These are phyloP conservation scores for Eciton burchellii DNA, from an alignment of 1,140 invertebrate genomes.

Conservation along the genomic window DNA sequence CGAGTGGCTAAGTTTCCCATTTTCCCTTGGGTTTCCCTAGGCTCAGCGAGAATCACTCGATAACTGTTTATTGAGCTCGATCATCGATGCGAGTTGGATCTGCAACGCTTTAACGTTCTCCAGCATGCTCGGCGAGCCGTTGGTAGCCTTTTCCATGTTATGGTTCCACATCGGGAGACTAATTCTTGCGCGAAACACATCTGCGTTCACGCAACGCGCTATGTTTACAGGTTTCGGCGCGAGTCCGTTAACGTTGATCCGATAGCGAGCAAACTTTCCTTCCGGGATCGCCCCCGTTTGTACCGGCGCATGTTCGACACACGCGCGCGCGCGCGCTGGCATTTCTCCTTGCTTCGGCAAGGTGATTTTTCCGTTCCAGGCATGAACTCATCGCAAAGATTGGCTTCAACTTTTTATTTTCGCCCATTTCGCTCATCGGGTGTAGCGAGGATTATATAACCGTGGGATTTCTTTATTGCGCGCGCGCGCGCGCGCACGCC, in stretches of 20 bases:
- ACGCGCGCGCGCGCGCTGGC: too few species aligned
- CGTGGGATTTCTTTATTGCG: constrained; percentile 48
- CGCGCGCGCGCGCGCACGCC: not conserved
- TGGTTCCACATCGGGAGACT: not conserved
- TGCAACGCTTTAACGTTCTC: too few species aligned
- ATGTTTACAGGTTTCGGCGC: constrained; percentile 22
- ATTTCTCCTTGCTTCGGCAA: constrained; percentile 14
- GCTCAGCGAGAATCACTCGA: too few species aligned
- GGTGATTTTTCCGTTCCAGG: constrained; percentile 69
- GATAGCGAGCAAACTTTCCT: constrained; percentile 81
- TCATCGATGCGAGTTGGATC: too few species aligned
- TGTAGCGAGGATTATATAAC: constrained; percentile 63
- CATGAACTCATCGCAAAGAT: constrained; percentile 74
- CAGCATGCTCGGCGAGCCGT: too few species aligned
- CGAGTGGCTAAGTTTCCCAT: too few species aligned
- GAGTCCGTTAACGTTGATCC: constrained; percentile 72
- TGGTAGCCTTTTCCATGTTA: too few species aligned
- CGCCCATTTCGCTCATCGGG: constrained; percentile 32
- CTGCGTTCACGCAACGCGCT: not conserved
- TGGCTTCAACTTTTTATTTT: constrained; percentile 68
- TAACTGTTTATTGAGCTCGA: too few species aligned
- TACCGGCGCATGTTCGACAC: constrained; percentile 70
- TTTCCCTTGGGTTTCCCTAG: too few species aligned
- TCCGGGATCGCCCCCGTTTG: constrained; percentile 79
- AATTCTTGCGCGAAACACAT: not conserved